Evolutionary conservation across 2,797 vertebrate genomes (phyloP).

Genomic region (Pagetopsis macropterus): DNA sequence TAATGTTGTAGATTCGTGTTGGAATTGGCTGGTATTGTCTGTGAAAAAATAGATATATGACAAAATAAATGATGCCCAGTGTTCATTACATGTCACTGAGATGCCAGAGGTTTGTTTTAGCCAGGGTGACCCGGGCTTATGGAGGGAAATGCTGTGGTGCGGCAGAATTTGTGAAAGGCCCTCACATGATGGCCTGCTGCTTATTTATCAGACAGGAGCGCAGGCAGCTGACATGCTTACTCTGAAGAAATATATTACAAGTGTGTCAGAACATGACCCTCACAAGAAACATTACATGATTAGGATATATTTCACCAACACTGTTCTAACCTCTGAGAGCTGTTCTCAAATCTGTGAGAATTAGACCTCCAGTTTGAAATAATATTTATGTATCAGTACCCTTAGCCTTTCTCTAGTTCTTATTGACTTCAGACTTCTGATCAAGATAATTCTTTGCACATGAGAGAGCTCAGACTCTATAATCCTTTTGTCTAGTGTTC

Average conservation of each 20-base stretch:
- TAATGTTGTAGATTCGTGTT: not conserved
- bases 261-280: slow-evolving; percentile 30
- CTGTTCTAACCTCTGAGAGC: slow-evolving; percentile 21
- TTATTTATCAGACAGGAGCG: slow-evolving; percentile 45
- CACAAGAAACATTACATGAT: not conserved
- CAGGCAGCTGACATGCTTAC: slow-evolving; percentile 51
- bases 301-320: slow-evolving; percentile 33
- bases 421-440: not conserved
- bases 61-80: not conserved
- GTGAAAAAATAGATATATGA: not conserved
- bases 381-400: not conserved
- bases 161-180: slow-evolving; percentile 32
- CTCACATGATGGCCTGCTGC: slow-evolving; percentile 50
- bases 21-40: slow-evolving; percentile 9
- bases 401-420: not conserved
- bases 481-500: slow-evolving; percentile 23
- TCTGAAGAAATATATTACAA: slow-evolving; percentile 45
- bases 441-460: slow-evolving; percentile 25
- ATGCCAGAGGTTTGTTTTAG: slow-evolving; percentile 10
- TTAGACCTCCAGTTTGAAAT: slow-evolving; percentile 6
- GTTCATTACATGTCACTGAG: not conserved
- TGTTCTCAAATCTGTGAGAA: not conserved
- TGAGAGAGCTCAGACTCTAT: slow-evolving; percentile 14
- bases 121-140: slow-evolving; percentile 11
- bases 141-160: slow-evolving; percentile 49